Base-by-base conservation (phyloP, 2,888 invertebrate genomes). In the Ornithoptera priamus region DNA sequence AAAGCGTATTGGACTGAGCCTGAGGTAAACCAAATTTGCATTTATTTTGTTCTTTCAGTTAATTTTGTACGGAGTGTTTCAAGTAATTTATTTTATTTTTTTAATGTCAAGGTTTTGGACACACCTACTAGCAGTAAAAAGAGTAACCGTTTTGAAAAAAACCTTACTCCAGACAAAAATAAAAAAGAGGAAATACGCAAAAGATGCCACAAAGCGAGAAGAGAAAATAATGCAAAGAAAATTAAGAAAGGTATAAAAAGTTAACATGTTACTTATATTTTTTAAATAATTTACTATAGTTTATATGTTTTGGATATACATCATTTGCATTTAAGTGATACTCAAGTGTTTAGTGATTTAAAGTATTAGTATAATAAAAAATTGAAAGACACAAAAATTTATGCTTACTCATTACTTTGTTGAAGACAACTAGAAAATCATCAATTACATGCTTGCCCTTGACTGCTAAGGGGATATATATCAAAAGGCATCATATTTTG, bases 1-100 rank as follows among this genome's bases (percentile, higher is more conserved):
- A 89, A 87, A 80, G 92, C 92, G 71, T 90, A 87, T 72, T 92
- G 92, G 92, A 86, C 86, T 50, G 81, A 86, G 82, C 92, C 92
- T 68, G 85, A 86, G 87, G 92, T 92, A 81, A 81, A 50, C 50
- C 5, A 17, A 81, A 85, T 83, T 84, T 80, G 75, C 75, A 75
- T 76, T 50, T 50, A 50, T 50, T 50, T 50, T 71, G 72, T 68
- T 65, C n/a, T 20, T 57, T 8, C n/a, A 57, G 5, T 20, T 7
- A n/a, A 57, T 18, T 57, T 10, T 20, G n/a, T 57, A 57, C 56
- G 7, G 56, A 50, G 50, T 50, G 15, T 50, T 50, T 15, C 18
- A 50, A 18, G 46, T 70, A 59, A 60, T 56, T 58, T 76, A 76
- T 71, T 76, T 75, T 57, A 71, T 42, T 42, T 46, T 68, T 74